Conservation (phyloP, 2,888 invertebrate species). For the Drosophila diplacantha region DNA sequence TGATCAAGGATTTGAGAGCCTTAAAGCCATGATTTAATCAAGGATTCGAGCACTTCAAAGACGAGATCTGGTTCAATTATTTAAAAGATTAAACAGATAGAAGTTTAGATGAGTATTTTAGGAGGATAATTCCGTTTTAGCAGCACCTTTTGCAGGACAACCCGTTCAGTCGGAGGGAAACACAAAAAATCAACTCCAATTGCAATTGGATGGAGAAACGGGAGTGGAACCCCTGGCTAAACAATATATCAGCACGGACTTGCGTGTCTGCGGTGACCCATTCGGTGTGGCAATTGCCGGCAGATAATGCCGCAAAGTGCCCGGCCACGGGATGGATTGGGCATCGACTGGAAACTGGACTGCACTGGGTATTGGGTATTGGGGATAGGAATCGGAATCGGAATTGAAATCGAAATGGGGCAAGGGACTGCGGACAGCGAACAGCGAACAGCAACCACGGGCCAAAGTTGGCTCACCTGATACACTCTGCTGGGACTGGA, state of each 20-base stretch:
- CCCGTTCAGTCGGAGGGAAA: neutral
- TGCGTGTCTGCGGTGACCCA: slow-evolving; percentile 56
- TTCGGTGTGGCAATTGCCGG: slow-evolving; percentile 64
- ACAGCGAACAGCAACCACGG: slow-evolving; percentile 16
- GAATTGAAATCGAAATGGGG: neutral
- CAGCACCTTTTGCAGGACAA: neutral
- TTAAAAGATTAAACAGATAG: neutral
- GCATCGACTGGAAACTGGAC: slow-evolving; percentile 6
- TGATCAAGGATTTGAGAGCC: too few relatives aligned
- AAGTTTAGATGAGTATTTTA: neutral
- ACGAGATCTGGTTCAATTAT: neutral
- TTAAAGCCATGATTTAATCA: too few relatives aligned
- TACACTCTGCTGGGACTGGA: slow-evolving; percentile 58
- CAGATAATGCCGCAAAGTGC: slow-evolving; percentile 68
- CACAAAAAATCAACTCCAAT: neutral
- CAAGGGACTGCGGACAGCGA: neutral
- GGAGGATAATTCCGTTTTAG: neutral
- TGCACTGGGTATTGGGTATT: too few relatives aligned
- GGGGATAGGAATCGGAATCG: neutral
- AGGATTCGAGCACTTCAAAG: too few relatives aligned
- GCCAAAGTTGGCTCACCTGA: slow-evolving; percentile 51
- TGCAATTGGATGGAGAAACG: slow-evolving; percentile 3
- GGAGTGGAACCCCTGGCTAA: slow-evolving; percentile 58
- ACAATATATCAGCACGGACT: slow-evolving; percentile 68
- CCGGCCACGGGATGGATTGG: slow-evolving; percentile 33